These are phyloP conservation scores for Siniperca knerii DNA, from an alignment of 2,113 vertebrate genomes.

Conservation along the genomic window DNA sequence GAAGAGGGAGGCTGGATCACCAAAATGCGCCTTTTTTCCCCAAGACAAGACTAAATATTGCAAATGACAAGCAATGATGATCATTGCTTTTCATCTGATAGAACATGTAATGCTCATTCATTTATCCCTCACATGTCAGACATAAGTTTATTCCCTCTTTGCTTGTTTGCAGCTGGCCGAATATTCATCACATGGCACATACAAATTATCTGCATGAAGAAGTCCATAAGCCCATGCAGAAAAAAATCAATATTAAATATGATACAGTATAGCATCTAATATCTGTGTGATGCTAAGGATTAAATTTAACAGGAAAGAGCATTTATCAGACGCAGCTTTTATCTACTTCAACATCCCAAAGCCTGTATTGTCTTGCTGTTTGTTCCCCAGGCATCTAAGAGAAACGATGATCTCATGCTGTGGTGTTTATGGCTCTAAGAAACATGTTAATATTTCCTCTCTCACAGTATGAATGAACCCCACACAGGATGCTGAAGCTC, in stretches of 20 bases:
- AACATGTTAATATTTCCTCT: constrained; percentile 6
- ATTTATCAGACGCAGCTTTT: background rate
- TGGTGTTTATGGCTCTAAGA: constrained; percentile 3
- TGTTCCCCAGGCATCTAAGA: background rate
- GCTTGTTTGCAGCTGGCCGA: background rate
- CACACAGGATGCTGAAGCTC: constrained; percentile 10
- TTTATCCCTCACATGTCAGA: background rate
- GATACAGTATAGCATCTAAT: background rate
- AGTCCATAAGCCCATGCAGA: background rate
- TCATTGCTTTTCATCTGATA: background rate
- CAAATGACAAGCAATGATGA: background rate
- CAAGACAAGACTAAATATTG: background rate
- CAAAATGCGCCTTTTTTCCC: background rate
- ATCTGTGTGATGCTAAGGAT: background rate
- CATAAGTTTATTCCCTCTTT: background rate
- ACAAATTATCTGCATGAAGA: background rate
- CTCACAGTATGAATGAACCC: background rate
- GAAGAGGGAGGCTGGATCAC: background rate
- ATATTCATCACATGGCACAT: background rate
- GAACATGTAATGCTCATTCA: background rate
- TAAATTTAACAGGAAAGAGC: background rate
- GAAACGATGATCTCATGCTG: constrained; percentile 15
- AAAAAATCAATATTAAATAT: background rate
- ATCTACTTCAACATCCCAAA: background rate
- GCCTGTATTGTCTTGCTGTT: background rate